Evolutionary conservation across 2,797 vertebrate species (phyloP).

Genomic region (Parambassis ranga): DNA sequence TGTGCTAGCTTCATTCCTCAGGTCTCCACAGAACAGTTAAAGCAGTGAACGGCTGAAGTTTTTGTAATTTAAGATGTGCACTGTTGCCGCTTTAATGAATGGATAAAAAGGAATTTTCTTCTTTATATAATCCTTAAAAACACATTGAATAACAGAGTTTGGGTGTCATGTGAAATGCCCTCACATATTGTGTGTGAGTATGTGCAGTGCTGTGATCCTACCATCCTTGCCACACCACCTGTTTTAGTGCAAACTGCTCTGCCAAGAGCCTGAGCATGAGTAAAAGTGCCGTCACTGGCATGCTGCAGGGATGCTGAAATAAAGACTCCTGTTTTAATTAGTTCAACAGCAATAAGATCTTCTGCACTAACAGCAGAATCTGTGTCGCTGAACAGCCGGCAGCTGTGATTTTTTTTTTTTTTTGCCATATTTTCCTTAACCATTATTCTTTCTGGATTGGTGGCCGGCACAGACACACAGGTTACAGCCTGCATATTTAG

Average conservation of each 20-base stretch:
- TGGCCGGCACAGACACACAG: neutral
- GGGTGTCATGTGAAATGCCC: neutral
- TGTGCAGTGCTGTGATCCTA: neutral
- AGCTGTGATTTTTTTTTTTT: too few species aligned
- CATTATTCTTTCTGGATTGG: neutral
- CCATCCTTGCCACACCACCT: slow-evolving; percentile 7
- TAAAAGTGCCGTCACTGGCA: slow-evolving; percentile 1
- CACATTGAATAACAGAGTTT: too few species aligned
- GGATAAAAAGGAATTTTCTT: too few species aligned
- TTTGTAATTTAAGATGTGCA: too few species aligned
- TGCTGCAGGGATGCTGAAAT: slow-evolving; percentile 16
- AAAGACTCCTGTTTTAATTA: slow-evolving; percentile 19
- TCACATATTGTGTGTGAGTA: neutral
- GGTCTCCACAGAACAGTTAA: too few species aligned
- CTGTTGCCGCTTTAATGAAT: too few species aligned
- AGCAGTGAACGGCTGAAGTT: too few species aligned
- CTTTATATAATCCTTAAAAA: too few species aligned
- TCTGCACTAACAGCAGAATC: neutral
- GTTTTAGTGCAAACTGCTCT: slow-evolving; percentile 9
- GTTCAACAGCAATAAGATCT: slow-evolving; percentile 5
- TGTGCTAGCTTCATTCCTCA: too few species aligned
- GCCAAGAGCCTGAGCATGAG: slow-evolving; percentile 3
- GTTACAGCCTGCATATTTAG: neutral
- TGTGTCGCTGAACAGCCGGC: neutral
- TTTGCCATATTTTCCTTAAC: neutral